phyloP scores from a whole-genome alignment of 2,888 invertebrate species.

The Drosophila prolongata region DNA sequence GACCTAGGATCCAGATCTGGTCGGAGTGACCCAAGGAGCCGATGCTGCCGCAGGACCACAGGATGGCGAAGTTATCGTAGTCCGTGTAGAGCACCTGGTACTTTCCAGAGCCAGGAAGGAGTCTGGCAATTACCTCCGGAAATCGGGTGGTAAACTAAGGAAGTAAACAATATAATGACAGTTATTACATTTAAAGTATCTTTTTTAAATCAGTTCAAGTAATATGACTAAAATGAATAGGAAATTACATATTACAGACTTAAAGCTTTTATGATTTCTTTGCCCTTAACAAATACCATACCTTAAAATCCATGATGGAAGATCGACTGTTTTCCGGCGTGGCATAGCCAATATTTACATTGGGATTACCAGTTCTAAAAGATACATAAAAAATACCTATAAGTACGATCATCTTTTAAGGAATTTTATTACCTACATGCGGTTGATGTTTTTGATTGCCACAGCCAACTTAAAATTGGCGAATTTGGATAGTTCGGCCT shows the following conservation, averaged over 20 bases:
- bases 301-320: constrained; percentile 85
- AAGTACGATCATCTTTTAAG: not conserved
- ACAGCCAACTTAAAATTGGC: constrained; percentile 87
- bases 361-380: constrained; percentile 87
- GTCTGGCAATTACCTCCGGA: constrained; percentile 88
- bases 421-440: constrained; percentile 86
- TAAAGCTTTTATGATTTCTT: too few relatives aligned
- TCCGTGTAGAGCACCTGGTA: constrained; percentile 90
- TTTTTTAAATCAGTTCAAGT: too few relatives aligned
- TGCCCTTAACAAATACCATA: constrained; percentile 32
- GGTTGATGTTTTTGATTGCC: constrained; percentile 87
- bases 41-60: constrained; percentile 90
- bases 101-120: constrained; percentile 89
- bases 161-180: too few relatives aligned
- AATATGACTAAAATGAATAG: too few relatives aligned
- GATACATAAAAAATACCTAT: fast-evolving
- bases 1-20: constrained; percentile 90
- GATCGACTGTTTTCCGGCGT: constrained; percentile 86
- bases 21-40: constrained; percentile 86
- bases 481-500: constrained; percentile 75
- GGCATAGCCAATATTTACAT: constrained; percentile 87
- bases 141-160: constrained; percentile 86
- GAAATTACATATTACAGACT: too few relatives aligned
- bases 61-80: constrained; percentile 89
- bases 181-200: too few relatives aligned